Evolutionary conservation across 2,113 vertebrate species (phyloP).

Genomic region (Scolopax mira): DNA sequence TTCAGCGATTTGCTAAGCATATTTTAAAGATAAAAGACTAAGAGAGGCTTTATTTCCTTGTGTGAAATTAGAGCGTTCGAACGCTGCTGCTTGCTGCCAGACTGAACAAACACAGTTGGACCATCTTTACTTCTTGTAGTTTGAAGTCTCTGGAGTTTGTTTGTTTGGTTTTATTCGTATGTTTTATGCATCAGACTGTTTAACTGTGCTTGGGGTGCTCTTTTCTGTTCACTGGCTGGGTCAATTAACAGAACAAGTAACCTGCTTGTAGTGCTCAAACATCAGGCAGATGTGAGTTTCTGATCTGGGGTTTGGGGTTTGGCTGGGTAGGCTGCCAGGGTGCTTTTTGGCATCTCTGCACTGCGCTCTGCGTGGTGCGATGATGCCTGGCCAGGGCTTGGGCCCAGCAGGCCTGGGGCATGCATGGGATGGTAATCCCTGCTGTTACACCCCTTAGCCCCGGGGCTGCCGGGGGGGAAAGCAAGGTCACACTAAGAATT

Average conservation of each 20-base stretch:
- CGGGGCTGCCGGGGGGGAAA: neutral
- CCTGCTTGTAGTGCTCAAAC: neutral
- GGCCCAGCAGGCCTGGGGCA: neutral
- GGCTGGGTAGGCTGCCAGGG: neutral
- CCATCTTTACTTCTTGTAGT: neutral
- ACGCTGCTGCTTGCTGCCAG: neutral
- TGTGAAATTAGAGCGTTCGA: neutral
- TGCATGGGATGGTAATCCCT: neutral
- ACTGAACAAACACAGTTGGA: neutral
- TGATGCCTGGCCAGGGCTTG: neutral
- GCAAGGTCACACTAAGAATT: neutral
- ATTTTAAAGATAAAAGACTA: constrained; percentile 3
- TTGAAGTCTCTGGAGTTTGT: neutral
- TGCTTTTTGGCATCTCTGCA: neutral
- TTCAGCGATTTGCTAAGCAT: neutral
- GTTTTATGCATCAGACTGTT: neutral
- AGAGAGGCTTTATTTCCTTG: neutral
- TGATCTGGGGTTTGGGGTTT: neutral
- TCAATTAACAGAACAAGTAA: neutral
- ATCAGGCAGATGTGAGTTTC: neutral
- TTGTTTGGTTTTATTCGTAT: neutral
- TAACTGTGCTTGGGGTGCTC: neutral
- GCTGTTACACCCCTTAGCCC: neutral
- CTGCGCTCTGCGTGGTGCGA: neutral
- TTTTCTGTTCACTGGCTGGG: neutral